phyloP scores from a whole-genome alignment of 2,113 vertebrate species.

The Elanoides forficatus region DNA sequence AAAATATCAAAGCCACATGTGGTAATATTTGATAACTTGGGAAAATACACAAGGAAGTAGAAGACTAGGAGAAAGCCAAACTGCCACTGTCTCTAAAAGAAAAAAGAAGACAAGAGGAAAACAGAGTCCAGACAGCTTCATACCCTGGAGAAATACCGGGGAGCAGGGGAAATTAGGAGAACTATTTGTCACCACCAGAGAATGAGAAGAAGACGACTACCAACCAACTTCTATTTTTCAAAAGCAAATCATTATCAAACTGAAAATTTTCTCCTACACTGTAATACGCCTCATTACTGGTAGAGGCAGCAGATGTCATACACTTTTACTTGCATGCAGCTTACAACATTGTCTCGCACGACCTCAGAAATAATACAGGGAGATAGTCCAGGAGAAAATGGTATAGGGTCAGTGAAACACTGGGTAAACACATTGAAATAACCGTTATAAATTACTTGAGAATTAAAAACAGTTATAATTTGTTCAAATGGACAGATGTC shows the following conservation, averaged over 20 bases:
- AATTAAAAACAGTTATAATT: neutral
- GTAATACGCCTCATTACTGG: neutral
- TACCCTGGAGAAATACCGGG: neutral
- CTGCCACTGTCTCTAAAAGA: neutral
- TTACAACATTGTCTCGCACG: rapidly evolving
- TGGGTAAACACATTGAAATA: neutral
- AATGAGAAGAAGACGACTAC: neutral
- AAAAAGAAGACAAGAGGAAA: neutral
- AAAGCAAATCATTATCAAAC: neutral
- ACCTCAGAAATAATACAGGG: neutral
- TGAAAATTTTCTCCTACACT: neutral
- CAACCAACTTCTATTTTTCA: neutral
- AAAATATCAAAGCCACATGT: neutral
- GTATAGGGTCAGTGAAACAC: neutral
- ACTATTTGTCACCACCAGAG: neutral
- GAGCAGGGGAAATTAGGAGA: neutral
- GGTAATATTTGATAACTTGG: neutral
- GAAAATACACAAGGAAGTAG: neutral
- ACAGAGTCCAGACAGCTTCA: neutral
- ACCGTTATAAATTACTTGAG: neutral
- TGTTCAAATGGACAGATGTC: neutral
- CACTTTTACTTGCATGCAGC: neutral
- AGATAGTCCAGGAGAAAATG: neutral
- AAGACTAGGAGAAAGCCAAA: neutral
- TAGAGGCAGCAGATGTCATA: neutral